Evolutionary conservation across 2,888 invertebrate genomes (phyloP).

Genomic region (Tachina fera): DNA sequence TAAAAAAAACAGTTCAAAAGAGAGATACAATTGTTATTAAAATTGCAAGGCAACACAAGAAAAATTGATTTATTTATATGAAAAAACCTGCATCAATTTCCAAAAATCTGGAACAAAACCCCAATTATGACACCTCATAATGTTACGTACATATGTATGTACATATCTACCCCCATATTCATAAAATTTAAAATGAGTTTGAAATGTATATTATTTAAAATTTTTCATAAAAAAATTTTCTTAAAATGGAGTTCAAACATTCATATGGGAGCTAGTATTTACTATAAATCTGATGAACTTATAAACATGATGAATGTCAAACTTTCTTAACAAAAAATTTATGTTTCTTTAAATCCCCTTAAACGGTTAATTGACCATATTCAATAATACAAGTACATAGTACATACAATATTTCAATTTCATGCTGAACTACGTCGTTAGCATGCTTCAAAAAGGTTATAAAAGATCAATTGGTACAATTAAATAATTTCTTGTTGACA

Average conservation of each 20-base stretch:
- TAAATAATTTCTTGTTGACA: slow-evolving; percentile 76
- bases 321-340: background rate
- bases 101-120: no score
- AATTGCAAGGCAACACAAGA: no score
- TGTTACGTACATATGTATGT: no score
- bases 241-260: no score
- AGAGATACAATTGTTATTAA: slow-evolving; percentile 22
- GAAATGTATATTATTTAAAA: no score
- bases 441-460: slow-evolving; percentile 69
- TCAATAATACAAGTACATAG: slow-evolving; percentile 46
- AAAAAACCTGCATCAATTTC: background rate
- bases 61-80: background rate
- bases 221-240: no score
- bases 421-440: slow-evolving; percentile 32
- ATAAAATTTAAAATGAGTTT: no score
- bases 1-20: slow-evolving; percentile 20
- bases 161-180: no score
- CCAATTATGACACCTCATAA: no score
- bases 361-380: slow-evolving; percentile 63
- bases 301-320: background rate
- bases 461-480: slow-evolving; percentile 81
- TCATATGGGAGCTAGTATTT: no score
- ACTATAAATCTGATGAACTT: no score
- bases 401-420: slow-evolving; percentile 38
- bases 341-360: background rate